phyloP scores from a whole-genome alignment of 2,113 vertebrate genomes.

The Leptodactylus fuscus region DNA sequence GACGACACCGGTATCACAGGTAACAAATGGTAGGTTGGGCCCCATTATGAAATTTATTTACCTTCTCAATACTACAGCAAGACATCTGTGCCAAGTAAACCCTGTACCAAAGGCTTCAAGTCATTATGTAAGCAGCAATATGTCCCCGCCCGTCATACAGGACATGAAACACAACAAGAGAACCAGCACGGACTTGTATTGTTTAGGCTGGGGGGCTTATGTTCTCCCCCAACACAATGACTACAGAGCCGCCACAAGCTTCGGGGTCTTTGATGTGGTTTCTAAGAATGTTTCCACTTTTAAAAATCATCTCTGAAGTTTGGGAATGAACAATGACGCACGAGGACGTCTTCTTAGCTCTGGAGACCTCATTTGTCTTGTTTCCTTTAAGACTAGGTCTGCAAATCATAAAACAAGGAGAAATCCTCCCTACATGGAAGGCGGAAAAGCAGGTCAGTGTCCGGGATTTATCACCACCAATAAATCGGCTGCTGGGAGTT shows the following conservation, averaged over 20 bases:
- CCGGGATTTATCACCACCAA: neutral
- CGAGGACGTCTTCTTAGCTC: neutral
- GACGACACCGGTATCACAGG: too few relatives aligned
- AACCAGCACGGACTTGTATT: neutral
- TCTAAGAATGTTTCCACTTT: slow-evolving; percentile 19
- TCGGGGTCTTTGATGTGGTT: slow-evolving; percentile 26
- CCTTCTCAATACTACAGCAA: neutral
- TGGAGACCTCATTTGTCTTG: neutral
- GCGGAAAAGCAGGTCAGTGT: too few relatives aligned
- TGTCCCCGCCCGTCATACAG: neutral
- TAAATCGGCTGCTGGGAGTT: neutral
- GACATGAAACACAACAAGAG: neutral
- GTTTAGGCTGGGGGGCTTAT: slow-evolving; percentile 22
- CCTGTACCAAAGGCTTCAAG: too few relatives aligned
- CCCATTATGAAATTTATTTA: too few relatives aligned
- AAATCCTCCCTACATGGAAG: neutral
- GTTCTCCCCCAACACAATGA: neutral
- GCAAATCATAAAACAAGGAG: neutral
- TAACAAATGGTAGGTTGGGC: too few relatives aligned
- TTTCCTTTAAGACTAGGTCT: neutral
- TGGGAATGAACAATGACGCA: neutral
- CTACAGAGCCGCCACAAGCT: neutral
- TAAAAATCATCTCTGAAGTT: neutral
- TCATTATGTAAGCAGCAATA: neutral
- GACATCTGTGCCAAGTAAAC: too few relatives aligned